A percentile compares a stretch with the other conserved stretches of the same genome.
phyloP scores from a whole-genome alignment of 1,140 invertebrate genomes.

The Gonatopus flavifemur region DNA sequence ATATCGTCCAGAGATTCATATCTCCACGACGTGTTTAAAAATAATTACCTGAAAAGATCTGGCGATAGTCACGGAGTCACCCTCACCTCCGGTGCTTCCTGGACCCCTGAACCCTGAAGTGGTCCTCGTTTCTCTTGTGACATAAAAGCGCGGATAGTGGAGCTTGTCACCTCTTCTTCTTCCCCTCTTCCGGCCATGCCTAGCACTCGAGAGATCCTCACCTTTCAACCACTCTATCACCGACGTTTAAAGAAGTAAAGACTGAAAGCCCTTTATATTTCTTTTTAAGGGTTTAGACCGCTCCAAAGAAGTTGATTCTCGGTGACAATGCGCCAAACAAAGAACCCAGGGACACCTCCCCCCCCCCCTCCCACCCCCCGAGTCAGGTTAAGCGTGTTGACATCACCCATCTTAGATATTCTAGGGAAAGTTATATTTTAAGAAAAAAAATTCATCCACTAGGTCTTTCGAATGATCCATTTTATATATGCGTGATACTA shows the following conservation, averaged over 20 bases:
- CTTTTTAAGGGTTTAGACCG: conserved; percentile 24
- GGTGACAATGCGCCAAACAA: conserved; percentile 25
- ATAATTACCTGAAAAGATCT: conserved; percentile 56
- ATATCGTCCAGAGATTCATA: conserved; percentile 43
- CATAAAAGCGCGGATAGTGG: conserved; percentile 42
- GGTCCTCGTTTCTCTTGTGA: conserved; percentile 40
- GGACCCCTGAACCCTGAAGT: conserved; percentile 37
- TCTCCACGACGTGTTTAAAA: conserved; percentile 59
- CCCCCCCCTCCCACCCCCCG: conserved; percentile 1
- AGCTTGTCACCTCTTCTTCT: conserved; percentile 4
- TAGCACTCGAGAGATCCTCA: conserved; percentile 32
- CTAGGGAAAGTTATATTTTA: no score
- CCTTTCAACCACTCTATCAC: conserved; percentile 57
- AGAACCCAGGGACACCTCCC: conserved; percentile 5
- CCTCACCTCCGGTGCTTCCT: conserved; percentile 39
- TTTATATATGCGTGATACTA: no score
- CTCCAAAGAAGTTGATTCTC: conserved; percentile 28
- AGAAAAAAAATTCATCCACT: no score
- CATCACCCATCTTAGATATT: no score
- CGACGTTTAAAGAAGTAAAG: conserved; percentile 57
- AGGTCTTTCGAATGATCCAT: no score
- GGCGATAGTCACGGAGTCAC: conserved; percentile 57
- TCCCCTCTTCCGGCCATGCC: conserved; percentile 26
- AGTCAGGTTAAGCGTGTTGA: no score
- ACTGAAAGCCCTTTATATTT: conserved; percentile 44